Evolutionary conservation across 2,113 vertebrate genomes (phyloP).

Genomic region (Tichodroma muraria): DNA sequence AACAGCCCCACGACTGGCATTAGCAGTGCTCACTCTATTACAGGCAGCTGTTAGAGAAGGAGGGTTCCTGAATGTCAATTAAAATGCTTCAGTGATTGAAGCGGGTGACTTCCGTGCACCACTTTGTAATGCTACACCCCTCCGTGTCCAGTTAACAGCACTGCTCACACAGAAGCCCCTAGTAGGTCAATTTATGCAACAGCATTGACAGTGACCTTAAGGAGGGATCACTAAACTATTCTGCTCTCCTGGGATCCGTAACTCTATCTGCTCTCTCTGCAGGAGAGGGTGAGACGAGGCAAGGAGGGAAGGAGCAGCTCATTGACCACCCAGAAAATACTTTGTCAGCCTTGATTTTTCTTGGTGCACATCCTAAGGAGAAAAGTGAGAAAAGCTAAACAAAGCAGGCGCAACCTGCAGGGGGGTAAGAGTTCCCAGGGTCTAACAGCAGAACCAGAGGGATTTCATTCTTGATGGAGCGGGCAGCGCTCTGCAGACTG

Average conservation of each 20-base stretch:
- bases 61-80: conserved; percentile 26
- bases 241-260: not conserved
- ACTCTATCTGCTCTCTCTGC: not conserved
- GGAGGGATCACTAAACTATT: not conserved
- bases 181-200: conserved; percentile 23
- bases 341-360: not conserved
- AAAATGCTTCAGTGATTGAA: conserved; percentile 48
- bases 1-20: not conserved
- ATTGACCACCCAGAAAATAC: not conserved
- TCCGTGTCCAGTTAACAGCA: not conserved
- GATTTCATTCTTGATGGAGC: accelerated
- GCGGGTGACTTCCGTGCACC: not conserved
- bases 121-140: conserved; percentile 18
- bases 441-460: not conserved
- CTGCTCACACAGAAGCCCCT: conserved; percentile 13
- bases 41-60: not conserved
- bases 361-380: not conserved
- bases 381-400: not conserved
- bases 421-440: not conserved
- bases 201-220: conserved; percentile 49
- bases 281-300: not conserved
- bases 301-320: not conserved
- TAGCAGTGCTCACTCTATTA: not conserved
- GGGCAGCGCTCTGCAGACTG: not conserved
- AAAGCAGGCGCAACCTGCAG: not conserved